phyloP scores from a whole-genome alignment of 1,140 invertebrate species.

The Patella vulgata region DNA sequence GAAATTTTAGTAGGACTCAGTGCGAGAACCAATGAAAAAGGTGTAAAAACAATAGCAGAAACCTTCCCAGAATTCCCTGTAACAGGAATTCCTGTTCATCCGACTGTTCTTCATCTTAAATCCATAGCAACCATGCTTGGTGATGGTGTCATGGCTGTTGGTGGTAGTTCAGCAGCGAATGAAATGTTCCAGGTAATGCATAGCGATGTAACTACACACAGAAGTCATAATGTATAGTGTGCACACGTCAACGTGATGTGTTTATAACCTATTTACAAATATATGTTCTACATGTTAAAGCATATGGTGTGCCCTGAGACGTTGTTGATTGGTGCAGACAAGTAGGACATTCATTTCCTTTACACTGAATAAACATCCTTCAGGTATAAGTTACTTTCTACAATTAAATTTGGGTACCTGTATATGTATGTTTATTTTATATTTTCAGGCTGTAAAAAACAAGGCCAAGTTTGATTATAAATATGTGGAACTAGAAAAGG shows the following conservation, averaged over 20 bases:
- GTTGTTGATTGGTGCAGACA: too few species aligned
- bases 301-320: too few species aligned
- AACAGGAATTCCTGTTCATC: conserved; percentile 10
- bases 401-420: too few species aligned
- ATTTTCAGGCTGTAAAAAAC: neutral
- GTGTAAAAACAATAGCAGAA: conserved; percentile 10
- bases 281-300: too few species aligned
- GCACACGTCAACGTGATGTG: too few species aligned
- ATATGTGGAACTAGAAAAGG: neutral
- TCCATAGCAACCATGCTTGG: conserved; percentile 12
- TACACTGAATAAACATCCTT: too few species aligned
- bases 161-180: neutral
- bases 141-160: conserved; percentile 10
- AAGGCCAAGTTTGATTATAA: conserved; percentile 4
- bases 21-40: conserved; percentile 17
- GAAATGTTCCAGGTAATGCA: conserved; percentile 16
- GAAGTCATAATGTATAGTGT: too few species aligned
- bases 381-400: too few species aligned
- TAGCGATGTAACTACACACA: neutral
- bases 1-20: conserved; percentile 26
- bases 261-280: too few species aligned
- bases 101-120: conserved; percentile 16
- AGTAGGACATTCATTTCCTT: too few species aligned
- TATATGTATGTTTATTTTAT: too few species aligned
- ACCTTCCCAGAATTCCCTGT: conserved; percentile 24